These are phyloP conservation scores for Scaptomyza parva DNA, from an alignment of 2,888 invertebrate species.

Conservation along the genomic window DNA sequence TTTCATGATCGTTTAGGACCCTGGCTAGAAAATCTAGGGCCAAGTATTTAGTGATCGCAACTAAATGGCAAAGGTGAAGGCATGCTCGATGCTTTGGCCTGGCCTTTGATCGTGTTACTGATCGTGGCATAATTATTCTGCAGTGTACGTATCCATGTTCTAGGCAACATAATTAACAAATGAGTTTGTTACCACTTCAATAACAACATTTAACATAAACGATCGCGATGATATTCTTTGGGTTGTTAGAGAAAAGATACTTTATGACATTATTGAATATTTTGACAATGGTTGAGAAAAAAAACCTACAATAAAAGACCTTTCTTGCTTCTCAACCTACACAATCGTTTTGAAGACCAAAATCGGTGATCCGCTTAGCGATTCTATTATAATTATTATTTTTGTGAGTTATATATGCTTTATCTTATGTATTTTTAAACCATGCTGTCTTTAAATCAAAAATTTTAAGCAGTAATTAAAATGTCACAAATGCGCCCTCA, in stretches of 20 bases:
- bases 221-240: not conserved
- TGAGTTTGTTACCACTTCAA: constrained; percentile 82
- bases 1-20: constrained; percentile 75
- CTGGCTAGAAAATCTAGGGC: constrained; percentile 53
- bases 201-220: constrained; percentile 36
- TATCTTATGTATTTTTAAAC: not conserved
- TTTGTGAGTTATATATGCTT: not conserved
- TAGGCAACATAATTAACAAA: constrained; percentile 84
- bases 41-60: constrained; percentile 74
- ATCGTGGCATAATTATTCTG: constrained; percentile 76
- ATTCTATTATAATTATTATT: constrained; percentile 8
- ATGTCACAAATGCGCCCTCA: constrained; percentile 57
- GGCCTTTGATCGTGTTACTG: constrained; percentile 81
- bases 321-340: not conserved
- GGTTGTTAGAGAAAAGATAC: not conserved
- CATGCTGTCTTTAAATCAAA: constrained; percentile 60
- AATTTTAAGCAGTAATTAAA: constrained; percentile 71
- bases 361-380: constrained; percentile 29
- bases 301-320: no score
- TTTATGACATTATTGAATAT: not conserved
- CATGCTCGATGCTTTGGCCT: constrained; percentile 49
- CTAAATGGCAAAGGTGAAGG: constrained; percentile 62
- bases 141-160: constrained; percentile 60
- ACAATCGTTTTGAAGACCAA: not conserved
- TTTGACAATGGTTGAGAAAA: no score